Conservation (phyloP, 2,113 vertebrate species). For the Oreocharis arfaki region DNA sequence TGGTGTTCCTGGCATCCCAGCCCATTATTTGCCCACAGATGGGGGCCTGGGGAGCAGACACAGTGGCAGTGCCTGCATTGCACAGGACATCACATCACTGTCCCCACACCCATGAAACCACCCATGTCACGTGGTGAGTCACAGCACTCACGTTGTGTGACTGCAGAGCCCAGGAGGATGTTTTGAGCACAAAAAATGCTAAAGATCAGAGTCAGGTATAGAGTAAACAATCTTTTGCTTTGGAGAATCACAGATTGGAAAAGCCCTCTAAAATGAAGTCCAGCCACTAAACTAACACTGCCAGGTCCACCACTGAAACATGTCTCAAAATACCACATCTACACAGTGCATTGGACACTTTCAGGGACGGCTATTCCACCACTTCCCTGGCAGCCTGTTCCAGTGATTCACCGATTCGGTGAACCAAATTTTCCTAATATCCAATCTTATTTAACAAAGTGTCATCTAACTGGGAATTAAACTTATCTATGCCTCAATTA, state of each 20-base stretch:
- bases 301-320: background rate
- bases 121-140: accelerated
- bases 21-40: background rate
- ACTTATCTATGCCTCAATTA: background rate
- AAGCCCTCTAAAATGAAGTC: background rate
- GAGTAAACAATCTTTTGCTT: background rate
- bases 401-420: background rate
- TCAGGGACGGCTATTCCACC: background rate
- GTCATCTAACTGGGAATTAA: background rate
- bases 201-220: background rate
- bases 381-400: background rate
- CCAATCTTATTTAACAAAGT: background rate
- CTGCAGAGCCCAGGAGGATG: background rate
- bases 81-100: accelerated
- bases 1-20: background rate
- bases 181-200: background rate
- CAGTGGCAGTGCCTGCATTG: accelerated
- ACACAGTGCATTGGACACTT: accelerated
- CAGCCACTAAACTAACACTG: background rate
- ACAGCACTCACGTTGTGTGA: background rate
- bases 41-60: background rate
- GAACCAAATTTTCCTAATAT: background rate
- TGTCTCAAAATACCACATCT: background rate
- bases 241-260: background rate
- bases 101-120: accelerated